These are phyloP conservation scores for Polylopha cassiicola DNA, from an alignment of 2,888 invertebrate genomes.

Conservation along the genomic window DNA sequence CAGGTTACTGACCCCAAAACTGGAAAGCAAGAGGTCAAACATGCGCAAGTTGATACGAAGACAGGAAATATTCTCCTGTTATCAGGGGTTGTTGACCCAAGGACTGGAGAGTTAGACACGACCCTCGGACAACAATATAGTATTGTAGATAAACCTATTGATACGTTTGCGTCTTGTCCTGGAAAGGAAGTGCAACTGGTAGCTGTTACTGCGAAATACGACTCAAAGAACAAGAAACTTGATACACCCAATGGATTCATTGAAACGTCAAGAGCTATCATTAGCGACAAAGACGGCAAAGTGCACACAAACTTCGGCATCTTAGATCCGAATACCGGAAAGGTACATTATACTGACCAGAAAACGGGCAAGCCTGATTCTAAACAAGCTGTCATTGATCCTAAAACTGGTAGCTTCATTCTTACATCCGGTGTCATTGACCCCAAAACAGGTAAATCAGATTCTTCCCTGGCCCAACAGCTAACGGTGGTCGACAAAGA, in stretches of 20 bases:
- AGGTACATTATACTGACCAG: conserved; percentile 75
- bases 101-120: conserved; percentile 76
- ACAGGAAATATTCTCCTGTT: conserved; percentile 73
- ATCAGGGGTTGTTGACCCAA: conserved; percentile 77
- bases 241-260: conserved; percentile 76
- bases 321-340: conserved; percentile 78
- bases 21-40: conserved; percentile 62
- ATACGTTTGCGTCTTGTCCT: conserved; percentile 54
- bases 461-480: conserved; percentile 79
- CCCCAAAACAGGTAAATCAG: conserved; percentile 79
- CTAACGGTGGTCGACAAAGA: conserved; percentile 67
- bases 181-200: conserved; percentile 76
- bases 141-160: conserved; percentile 77
- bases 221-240: conserved; percentile 77
- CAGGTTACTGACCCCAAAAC: conserved; percentile 61
- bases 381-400: conserved; percentile 77
- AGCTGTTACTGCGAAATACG: conserved; percentile 78
- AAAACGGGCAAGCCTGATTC: conserved; percentile 79
- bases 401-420: conserved; percentile 75
- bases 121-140: conserved; percentile 78
- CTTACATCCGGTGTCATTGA: conserved; percentile 78
- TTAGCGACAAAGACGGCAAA: conserved; percentile 83
- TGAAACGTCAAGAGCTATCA: conserved; percentile 72
- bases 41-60: conserved; percentile 67
- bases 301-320: conserved; percentile 81